A percentile compares a stretch with the other conserved stretches of the same genome.
phyloP scores from a whole-genome alignment of 2,113 vertebrate genomes.

The Coryphaenoides rupestris region DNA sequence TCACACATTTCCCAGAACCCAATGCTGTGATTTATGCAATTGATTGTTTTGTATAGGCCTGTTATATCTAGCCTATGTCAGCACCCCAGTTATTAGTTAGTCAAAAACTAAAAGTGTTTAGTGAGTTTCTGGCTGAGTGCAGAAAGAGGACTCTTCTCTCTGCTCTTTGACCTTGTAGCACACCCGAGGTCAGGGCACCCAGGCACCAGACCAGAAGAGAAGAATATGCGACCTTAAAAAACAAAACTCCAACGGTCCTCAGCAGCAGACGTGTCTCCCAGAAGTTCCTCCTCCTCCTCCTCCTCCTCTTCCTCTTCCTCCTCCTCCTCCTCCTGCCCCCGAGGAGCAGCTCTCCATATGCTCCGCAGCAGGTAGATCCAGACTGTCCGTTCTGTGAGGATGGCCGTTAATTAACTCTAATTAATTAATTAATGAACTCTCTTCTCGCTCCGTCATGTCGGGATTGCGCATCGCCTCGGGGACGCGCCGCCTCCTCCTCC shows the following conservation, averaged over 20 bases:
- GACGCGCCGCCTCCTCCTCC: conserved; percentile 66
- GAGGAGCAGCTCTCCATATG: conserved; percentile 56
- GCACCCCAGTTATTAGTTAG: no score
- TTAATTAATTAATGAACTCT: background rate
- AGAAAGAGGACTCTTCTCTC: no score
- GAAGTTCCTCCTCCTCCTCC: conserved; percentile 53
- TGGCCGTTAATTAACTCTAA: conserved; percentile 20
- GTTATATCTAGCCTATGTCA: no score
- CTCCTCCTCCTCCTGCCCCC: conserved; percentile 70
- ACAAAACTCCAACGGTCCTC: background rate
- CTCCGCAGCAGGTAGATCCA: no score
- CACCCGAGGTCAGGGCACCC: no score
- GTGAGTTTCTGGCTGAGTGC: no score
- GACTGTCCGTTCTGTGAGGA: conserved; percentile 30
- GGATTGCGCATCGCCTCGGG: conserved; percentile 54
- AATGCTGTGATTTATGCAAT: background rate
- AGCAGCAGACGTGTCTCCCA: background rate
- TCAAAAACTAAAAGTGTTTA: no score
- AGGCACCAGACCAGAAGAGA: no score
- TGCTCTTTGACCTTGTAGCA: no score
- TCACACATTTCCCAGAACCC: background rate
- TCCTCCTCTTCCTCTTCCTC: conserved; percentile 69
- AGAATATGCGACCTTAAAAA: background rate
- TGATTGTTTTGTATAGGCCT: background rate
- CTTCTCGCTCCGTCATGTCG: conserved; percentile 41